These are phyloP conservation scores for Epistrophella euchroma DNA, from an alignment of 2,888 invertebrate species.

Conservation along the genomic window DNA sequence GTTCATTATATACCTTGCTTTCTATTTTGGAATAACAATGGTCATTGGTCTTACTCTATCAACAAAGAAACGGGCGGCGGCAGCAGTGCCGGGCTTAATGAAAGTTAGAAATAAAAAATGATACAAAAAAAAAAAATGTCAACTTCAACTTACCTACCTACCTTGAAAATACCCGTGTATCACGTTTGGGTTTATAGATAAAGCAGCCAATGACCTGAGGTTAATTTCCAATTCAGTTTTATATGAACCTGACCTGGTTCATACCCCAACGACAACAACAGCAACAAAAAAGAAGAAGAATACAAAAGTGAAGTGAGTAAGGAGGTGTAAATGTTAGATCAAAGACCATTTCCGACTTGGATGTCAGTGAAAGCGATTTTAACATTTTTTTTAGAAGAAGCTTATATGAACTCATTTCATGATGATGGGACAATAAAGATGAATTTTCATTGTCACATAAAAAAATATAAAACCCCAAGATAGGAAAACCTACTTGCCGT, in stretches of 20 bases:
- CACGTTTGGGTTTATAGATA: slow-evolving; percentile 5
- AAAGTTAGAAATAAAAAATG: slow-evolving; percentile 6
- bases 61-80: background rate
- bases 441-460: slow-evolving; percentile 37
- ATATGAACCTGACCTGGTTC: slow-evolving; percentile 71
- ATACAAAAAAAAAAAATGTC: slow-evolving; percentile 41
- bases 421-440: slow-evolving; percentile 25
- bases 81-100: background rate
- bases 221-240: slow-evolving; percentile 62
- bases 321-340: background rate
- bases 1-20: slow-evolving; percentile 32
- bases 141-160: slow-evolving; percentile 65
- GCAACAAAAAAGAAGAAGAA: slow-evolving; percentile 5
- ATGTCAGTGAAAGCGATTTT: slow-evolving; percentile 67
- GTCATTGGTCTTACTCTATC: slow-evolving; percentile 1
- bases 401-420: slow-evolving; percentile 5
- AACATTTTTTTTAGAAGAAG: slow-evolving; percentile 8
- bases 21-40: slow-evolving; percentile 63
- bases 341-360: slow-evolving; percentile 39
- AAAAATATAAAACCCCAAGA: background rate
- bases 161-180: slow-evolving; percentile 48
- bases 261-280: slow-evolving; percentile 14
- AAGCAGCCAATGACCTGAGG: slow-evolving; percentile 70
- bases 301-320: background rate
- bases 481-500: background rate